A percentile compares a stretch with the other conserved stretches of the same genome.
phyloP scores from a whole-genome alignment of 2,113 vertebrate genomes.

The Dicaeum eximium region DNA sequence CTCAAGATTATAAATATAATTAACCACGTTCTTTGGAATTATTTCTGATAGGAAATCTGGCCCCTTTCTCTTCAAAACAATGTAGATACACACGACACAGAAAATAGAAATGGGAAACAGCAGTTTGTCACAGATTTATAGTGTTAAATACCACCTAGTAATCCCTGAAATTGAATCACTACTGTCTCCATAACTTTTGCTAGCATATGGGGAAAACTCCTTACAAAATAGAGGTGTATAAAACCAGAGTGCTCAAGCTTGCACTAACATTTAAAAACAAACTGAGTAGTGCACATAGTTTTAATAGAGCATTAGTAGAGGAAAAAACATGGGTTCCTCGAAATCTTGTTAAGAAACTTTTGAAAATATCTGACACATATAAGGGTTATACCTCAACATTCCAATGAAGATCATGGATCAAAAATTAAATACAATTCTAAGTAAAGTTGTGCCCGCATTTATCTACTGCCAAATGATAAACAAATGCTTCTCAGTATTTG shows the following conservation, averaged over 20 bases:
- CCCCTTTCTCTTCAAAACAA: neutral
- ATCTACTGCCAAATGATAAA: neutral
- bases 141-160: neutral
- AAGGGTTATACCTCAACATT: neutral
- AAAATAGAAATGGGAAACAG: neutral
- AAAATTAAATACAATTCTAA: neutral
- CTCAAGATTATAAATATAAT: neutral
- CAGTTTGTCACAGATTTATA: neutral
- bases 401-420: neutral
- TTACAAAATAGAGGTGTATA: neutral
- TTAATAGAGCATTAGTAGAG: neutral
- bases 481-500: neutral
- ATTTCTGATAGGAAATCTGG: neutral
- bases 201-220: neutral
- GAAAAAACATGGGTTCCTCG: neutral
- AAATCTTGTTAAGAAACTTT: neutral
- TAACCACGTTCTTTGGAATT: neutral
- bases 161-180: neutral
- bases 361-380: neutral
- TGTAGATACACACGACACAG: neutral
- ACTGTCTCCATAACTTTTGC: neutral
- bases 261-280: neutral
- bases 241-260: neutral
- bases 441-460: neutral
- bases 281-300: neutral